Conservation (phyloP, 2,113 vertebrate genomes). For the Tetrax tetrax region DNA sequence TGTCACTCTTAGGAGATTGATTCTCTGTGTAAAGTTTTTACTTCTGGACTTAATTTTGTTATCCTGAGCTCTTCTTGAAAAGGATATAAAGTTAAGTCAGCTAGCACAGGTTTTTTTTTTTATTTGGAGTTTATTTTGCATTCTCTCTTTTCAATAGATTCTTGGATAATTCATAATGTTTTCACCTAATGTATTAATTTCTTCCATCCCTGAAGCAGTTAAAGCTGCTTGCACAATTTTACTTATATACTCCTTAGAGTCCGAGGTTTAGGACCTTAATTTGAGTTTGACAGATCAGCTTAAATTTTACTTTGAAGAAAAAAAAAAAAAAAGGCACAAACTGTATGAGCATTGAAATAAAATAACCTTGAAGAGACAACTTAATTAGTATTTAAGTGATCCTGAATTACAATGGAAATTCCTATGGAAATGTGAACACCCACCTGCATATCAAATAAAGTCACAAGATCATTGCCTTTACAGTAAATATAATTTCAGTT, state of each 20-base stretch:
- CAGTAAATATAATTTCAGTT: constrained; percentile 23
- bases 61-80: neutral
- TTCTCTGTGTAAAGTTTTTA: neutral
- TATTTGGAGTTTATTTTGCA: neutral
- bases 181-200: neutral
- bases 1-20: neutral
- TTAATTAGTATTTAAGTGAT: constrained; percentile 73
- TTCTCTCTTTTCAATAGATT: neutral
- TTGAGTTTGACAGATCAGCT: constrained; percentile 44
- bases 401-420: constrained; percentile 66
- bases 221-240: neutral
- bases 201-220: neutral
- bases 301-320: constrained; percentile 37
- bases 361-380: constrained; percentile 70
- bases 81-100: neutral
- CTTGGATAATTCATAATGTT: neutral
- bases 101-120: neutral
- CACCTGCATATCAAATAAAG: constrained; percentile 60
- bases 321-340: neutral
- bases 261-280: neutral
- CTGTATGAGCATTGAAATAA: constrained; percentile 21
- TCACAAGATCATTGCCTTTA: constrained; percentile 50
- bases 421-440: constrained; percentile 54
- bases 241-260: neutral
- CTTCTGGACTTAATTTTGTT: neutral